Evolutionary conservation across 2,888 invertebrate species (phyloP), one percentile per base, ranked within the genome.

Genomic region (Caenorhabditis parvicauda): DNA sequence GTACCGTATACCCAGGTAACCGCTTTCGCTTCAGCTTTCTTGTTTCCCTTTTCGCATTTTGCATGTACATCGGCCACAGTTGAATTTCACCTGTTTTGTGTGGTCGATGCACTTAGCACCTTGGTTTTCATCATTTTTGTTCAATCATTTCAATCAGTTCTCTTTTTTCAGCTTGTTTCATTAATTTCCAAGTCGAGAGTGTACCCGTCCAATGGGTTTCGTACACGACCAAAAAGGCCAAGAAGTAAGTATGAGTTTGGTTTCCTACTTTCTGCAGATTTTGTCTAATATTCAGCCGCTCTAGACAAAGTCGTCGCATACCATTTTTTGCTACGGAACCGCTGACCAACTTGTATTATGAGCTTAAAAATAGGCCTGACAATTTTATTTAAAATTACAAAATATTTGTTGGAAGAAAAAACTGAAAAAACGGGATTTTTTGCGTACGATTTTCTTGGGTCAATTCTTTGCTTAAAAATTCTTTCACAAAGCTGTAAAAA

Each of bases 151-250:
- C 35, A 48, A 47, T 46, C 12, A 3, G n/a, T 27, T 21, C 28
- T 27, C 24, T 45, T 29, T 3, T 68, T 77, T 55, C 59, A 77
- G 77, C 76, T 25, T 78, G 78, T 52, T 61, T 73, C 55, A 75
- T 77, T 51, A 76, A 76, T 37, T 78, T 75, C 72, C 76, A 78
- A 76, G 75, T 74, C 47, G 67, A 63, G 49, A 63, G 64, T 21
- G 46, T 57, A 21, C 45, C 64, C 27, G 55, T 54, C 29, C 47
- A 59, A 25, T 69, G 67, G 37, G 66, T 65, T 9, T 54, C 62
- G 50, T 67, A 68, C 49, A 54, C 61, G 32, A 56, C 67, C 25
- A 62, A 64, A 35, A 61, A 46, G 12, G 68, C 63, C 35, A 67
- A 63, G 41, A 72, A 66, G 72, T 70, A 55, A 63, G 62, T 38